Percentiles rank a stretch among this genome's conserved stretches.
These are phyloP conservation scores for Limosa lapponica DNA, from an alignment of 2,797 vertebrate genomes.

Conservation along the genomic window DNA sequence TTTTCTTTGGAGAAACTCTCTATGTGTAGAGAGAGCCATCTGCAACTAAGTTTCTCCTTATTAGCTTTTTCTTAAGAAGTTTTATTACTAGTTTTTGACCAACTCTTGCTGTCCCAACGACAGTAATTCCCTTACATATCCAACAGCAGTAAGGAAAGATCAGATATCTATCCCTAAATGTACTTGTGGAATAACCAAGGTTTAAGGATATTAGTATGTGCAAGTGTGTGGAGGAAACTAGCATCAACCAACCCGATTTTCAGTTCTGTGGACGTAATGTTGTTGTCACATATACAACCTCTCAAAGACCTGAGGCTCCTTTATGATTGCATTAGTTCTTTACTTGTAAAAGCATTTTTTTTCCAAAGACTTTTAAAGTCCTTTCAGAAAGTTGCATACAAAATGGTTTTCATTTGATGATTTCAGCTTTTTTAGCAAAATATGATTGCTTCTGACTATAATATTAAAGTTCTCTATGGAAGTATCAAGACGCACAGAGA, in stretches of 20 bases:
- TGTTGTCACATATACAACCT: background rate
- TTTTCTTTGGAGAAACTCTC: background rate
- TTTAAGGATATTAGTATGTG: background rate
- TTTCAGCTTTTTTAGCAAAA: constrained; percentile 43
- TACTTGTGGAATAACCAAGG: background rate
- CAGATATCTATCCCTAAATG: rapidly evolving
- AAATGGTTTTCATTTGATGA: constrained; percentile 26
- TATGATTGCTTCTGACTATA: constrained; percentile 32
- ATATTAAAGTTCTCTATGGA: constrained; percentile 43
- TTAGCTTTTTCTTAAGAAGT: background rate
- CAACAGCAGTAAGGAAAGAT: background rate
- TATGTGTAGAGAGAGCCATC: background rate
- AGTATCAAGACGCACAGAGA: constrained; percentile 51
- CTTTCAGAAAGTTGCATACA: background rate
- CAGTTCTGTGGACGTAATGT: background rate
- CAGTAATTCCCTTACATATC: background rate
- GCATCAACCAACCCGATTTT: background rate
- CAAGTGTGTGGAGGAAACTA: background rate
- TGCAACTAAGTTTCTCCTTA: background rate
- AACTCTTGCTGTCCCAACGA: background rate
- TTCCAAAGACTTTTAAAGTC: background rate
- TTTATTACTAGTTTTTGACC: background rate
- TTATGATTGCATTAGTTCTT: background rate
- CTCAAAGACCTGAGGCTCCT: background rate
- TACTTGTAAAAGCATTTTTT: background rate